Conservation (phyloP, 2,888 invertebrate genomes). For the Thera britannica region DNA sequence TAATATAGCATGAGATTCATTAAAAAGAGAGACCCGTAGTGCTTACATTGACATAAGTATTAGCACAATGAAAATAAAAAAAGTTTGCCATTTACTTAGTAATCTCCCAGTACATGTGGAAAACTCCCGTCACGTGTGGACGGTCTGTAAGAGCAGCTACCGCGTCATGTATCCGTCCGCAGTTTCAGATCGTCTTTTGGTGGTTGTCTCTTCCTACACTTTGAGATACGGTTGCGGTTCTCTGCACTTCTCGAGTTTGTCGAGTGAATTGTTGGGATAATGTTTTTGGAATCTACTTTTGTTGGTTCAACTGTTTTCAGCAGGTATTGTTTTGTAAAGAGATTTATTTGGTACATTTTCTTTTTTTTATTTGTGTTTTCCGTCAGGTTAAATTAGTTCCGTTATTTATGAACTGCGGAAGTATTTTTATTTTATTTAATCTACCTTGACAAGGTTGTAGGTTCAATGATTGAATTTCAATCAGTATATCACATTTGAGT, state of each 20-base stretch:
- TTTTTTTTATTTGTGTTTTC: not conserved
- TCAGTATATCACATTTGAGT: too few species aligned
- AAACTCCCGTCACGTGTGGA: conserved; percentile 1
- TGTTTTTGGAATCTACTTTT: conserved; percentile 5
- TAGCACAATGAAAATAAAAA: too few species aligned
- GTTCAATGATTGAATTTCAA: too few species aligned
- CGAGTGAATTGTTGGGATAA: conserved; percentile 5
- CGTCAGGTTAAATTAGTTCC: too few species aligned
- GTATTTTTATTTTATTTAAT: too few species aligned
- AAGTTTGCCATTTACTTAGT: too few species aligned
- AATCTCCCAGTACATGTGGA: too few species aligned
- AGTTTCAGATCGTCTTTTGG: conserved; percentile 65
- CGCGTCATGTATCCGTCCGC: conserved; percentile 65
- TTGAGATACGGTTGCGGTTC: conserved; percentile 28
- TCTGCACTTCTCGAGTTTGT: conserved; percentile 6
- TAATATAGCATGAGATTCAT: too few species aligned
- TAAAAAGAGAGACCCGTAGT: too few species aligned
- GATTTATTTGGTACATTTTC: not conserved
- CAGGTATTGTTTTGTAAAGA: not conserved
- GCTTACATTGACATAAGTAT: too few species aligned
- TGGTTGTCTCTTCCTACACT: conserved; percentile 43
- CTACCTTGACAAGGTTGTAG: too few species aligned
- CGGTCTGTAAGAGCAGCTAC: conserved; percentile 45
- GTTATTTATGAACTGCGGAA: too few species aligned
- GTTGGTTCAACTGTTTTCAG: not conserved